Base-by-base conservation (phyloP, 2,113 vertebrate genomes). In the Actenoides lindsayi region DNA sequence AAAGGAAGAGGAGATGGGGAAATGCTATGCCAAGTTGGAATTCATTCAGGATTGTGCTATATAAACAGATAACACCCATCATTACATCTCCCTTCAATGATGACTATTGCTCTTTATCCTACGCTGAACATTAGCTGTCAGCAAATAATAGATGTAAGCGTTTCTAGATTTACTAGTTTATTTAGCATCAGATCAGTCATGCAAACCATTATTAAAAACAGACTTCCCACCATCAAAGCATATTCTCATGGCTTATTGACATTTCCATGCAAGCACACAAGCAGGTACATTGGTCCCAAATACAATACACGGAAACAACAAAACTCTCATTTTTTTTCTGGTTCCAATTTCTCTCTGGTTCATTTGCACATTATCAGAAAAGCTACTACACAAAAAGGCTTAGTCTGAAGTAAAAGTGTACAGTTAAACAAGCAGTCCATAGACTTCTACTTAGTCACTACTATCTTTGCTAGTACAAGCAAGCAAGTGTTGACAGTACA, bases 121-220 rank as follows among this genome's bases (percentile, higher is more conserved):
- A 30, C 2, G 1, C 4, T 31, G 4, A 88, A 19, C 48, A 16
- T 46, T 88, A 84, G 70, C 60, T 82, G 37, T 41, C 46, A 94
- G 50, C 41, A 95, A 94, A 94, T 93, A 92, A 97, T 46, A 84
- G 86, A 93, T 63, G 39, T 78, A 87, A 92, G 80, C 59, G 63
- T 81, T 80, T 90, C 65, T 90, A 89, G 74, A 65, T 92, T 95
- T 74, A 87, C 20, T 85, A n/a, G 80, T 97, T 96, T 96, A 93
- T 98, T 98, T 97, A 97, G 89, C 91, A 82, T 95, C 67, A 91
- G 80, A 95, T 76, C 41, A 56, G 67, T 95, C 96, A 97, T 98
- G 97, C 97, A 98, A 70, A 50, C 80, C 41, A 86, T 59, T 96
- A 91, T 3, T 87, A 77, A 95, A 88, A 93, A 54, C 33, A 96